Percentiles rank a stretch among this genome's conserved stretches.
These are phyloP conservation scores for Acanthococcus lagerstroemiae DNA, from an alignment of 2,888 invertebrate genomes.

Conservation along the genomic window DNA sequence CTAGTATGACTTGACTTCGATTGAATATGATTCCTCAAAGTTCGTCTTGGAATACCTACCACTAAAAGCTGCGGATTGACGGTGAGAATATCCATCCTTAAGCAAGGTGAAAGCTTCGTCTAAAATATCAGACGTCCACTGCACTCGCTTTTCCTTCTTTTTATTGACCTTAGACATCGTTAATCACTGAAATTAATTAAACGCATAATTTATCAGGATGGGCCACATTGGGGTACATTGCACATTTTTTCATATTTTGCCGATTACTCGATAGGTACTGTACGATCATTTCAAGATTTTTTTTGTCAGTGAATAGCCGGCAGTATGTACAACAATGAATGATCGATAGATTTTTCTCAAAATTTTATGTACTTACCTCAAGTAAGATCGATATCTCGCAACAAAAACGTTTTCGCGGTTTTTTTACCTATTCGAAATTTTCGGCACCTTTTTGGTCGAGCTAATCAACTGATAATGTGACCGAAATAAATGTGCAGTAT, in stretches of 20 bases:
- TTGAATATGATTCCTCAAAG: background rate
- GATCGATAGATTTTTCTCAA: background rate
- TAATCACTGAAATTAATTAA: background rate
- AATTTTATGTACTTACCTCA: background rate
- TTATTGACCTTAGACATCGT: too few relatives aligned
- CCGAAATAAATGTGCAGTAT: background rate
- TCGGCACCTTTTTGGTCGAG: background rate
- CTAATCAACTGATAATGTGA: background rate
- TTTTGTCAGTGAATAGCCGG: background rate
- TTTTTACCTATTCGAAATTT: too few relatives aligned
- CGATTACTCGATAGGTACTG: background rate
- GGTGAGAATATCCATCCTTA: background rate
- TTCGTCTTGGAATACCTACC: background rate
- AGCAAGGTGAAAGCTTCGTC: background rate
- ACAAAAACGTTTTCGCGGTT: too few relatives aligned
- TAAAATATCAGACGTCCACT: background rate
- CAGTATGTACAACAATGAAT: background rate
- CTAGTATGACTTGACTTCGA: background rate
- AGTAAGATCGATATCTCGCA: background rate
- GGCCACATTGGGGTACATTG: background rate
- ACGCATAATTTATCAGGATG: background rate
- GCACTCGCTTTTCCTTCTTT: background rate
- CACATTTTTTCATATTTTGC: background rate
- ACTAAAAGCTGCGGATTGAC: background rate
- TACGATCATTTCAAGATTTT: background rate